phyloP scores from a whole-genome alignment of 2,113 vertebrate genomes.

The Odobenus rosmarus region DNA sequence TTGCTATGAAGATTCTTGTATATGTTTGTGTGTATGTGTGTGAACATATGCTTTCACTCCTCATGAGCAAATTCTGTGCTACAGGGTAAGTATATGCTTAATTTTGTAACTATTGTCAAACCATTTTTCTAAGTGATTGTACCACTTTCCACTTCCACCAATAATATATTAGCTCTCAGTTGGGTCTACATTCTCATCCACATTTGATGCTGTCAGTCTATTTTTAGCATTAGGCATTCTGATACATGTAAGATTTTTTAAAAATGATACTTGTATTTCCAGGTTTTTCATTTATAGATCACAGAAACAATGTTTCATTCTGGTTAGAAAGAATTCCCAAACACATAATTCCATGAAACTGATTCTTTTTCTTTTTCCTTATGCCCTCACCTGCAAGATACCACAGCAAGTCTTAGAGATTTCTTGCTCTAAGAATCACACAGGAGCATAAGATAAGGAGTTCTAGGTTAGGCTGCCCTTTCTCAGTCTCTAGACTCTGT shows the following conservation, averaged over 20 bases:
- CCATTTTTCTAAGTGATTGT: background rate
- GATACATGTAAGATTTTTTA: background rate
- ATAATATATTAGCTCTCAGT: background rate
- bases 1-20: background rate
- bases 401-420: background rate
- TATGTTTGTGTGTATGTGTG: background rate
- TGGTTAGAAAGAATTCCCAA: background rate
- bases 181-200: background rate
- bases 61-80: background rate
- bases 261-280: background rate
- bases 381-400: background rate
- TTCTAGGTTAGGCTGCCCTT: background rate
- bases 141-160: background rate
- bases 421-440: background rate
- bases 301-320: background rate
- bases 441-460: background rate
- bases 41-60: background rate
- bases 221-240: background rate
- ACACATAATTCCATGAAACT: background rate
- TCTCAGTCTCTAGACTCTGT: background rate
- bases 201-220: background rate
- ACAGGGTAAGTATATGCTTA: background rate
- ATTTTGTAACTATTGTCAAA: background rate
- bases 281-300: background rate
- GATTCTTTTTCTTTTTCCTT: background rate